Conservation (phyloP, 2,888 invertebrate genomes). For the Andrena praecox region DNA sequence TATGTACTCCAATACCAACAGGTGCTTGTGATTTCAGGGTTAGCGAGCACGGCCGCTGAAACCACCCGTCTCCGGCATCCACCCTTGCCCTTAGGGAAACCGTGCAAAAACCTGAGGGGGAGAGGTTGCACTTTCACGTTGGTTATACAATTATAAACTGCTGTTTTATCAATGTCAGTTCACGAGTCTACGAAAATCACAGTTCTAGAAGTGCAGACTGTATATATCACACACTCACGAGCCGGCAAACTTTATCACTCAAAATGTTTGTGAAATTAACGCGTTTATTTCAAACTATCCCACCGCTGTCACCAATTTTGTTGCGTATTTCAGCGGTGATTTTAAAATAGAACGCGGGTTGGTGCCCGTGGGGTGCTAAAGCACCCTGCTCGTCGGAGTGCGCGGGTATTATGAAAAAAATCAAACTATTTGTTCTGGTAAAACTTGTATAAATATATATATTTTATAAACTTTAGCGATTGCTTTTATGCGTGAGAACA, state of each 20-base stretch:
- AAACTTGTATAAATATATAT: too few relatives aligned
- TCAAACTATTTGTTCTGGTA: too few relatives aligned
- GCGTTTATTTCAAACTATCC: not conserved
- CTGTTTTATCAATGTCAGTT: not conserved
- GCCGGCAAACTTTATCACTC: not conserved
- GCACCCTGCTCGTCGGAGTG: not conserved
- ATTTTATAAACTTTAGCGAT: too few relatives aligned
- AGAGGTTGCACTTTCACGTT: conserved; percentile 3
- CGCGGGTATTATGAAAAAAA: too few relatives aligned
- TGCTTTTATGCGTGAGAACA: too few relatives aligned
- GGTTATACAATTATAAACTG: not conserved
- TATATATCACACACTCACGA: not conserved
- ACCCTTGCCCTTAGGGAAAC: conserved; percentile 1
- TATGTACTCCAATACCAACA: not conserved
- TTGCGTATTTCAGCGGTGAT: too few relatives aligned
- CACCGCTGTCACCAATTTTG: not conserved
- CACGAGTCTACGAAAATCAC: not conserved
- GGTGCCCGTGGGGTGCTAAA: too few relatives aligned
- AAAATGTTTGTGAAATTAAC: conserved; percentile 1
- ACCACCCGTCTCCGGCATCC: not conserved
- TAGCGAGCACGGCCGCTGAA: conserved; percentile 1
- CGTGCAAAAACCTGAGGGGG: not conserved
- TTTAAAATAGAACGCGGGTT: too few relatives aligned
- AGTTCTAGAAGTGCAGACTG: not conserved
- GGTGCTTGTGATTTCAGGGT: not conserved